Base-by-base conservation (phyloP, 2,888 invertebrate genomes). In the Drosophila differens region DNA sequence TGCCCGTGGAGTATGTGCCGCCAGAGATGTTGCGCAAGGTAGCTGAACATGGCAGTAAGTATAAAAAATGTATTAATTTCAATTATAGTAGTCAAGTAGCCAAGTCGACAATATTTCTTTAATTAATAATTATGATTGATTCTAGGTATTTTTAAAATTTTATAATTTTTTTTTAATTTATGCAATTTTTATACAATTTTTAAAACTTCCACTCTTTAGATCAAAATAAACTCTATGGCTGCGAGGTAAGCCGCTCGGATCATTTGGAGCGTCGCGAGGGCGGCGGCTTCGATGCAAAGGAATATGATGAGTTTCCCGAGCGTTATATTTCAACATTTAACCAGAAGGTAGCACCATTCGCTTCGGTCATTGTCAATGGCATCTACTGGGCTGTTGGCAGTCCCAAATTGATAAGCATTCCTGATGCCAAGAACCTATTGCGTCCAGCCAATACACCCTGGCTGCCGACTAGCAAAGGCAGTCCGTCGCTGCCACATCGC, bases 311-410 rank as follows among this genome's bases (percentile, higher is more conserved):
- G 82, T 96, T 97, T 92, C 99, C 99, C 0, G 98, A 99, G 91
- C 94, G 96, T 87, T 99, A 99, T 92, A 97, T 97, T 64, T 99
- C 99, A 5, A 98, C 97, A 0, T 99, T 99, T 93, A 98, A 98
- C 82, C 97, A 97, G 91, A 98, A 97, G 95, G 98, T 99, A 81
- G 99, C 99, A 0, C 99, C 99, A 0, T 99, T 98, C 93, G 98
- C 99, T 0, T 98, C 99, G 0, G 98, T 99, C 1, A 96, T 99
- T 72, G 95, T 99, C 53, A 99, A 99, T 92, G 98, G 99, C 35
- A 99, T 99, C 89, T 99, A 99, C 94, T 99, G 99, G 99, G 99
- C 99, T 0, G 97, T 98, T 0, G 98, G 97, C 89, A 97, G 99
- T 79, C 99, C 99, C 0, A 98, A 99, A 92, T 94, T 99, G 37